Base-by-base conservation (phyloP, 2,888 invertebrate genomes). In the Diplazon laetatorius region DNA sequence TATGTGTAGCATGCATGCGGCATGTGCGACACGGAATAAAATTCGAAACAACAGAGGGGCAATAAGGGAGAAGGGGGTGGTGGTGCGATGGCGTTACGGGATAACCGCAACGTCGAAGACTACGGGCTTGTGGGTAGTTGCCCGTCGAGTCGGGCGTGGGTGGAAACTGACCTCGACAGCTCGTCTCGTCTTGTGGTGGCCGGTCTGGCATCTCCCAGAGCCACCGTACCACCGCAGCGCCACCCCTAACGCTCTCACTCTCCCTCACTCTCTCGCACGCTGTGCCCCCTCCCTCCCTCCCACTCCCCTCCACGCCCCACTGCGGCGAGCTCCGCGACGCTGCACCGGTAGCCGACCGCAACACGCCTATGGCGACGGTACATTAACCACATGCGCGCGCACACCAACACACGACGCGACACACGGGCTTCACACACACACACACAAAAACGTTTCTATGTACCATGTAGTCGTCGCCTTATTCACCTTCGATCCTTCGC, bases 121-220 rank as follows among this genome's bases (percentile, higher is more conserved):
- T n/a, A n/a, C 74, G 74, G 14, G 65, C 39, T 60, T 62, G 70
- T 60, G 71, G 68, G 73, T 50, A 66, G 78, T 48, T 48, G 66
- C 30, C n/a, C 65, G 74, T 55, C 66, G 71, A n/a, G 62, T 68
- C 55, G 75, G 70, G 69, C 80, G 76, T 80, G 77, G 77, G 75
- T 80, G 80, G 68, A 80, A 82, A 82, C 82, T 82, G 81, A 82
- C 82, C 81, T 77, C 78, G 82, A 71, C 75, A 70, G 71, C 72
- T 66, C 80, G 75, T 78, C 78, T 80, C 76, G 78, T 76, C 78
- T 80, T 80, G 78, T 73, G 76, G 70, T 60, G 76, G 68, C 65
- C 74, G 68, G 48, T 59, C 30, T 69, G 62, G 39, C 50, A 57
- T 12, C 63, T 44, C 35, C 62, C 48, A 60, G 59, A 48, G 69